Evolutionary conservation across 2,113 vertebrate species (phyloP).

Genomic region (Meriones unguiculatus): DNA sequence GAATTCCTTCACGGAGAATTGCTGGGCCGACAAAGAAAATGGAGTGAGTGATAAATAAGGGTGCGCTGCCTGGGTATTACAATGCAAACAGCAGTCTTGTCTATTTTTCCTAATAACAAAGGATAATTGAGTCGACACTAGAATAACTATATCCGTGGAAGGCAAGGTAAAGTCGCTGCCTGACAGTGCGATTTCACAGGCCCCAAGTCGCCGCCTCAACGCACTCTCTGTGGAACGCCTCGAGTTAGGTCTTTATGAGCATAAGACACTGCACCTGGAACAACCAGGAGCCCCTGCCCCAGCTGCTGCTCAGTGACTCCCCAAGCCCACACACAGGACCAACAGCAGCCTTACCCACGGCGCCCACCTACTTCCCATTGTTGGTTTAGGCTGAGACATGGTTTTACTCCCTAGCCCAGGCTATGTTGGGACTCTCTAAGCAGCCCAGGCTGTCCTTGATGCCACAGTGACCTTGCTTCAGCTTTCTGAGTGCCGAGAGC

Average conservation of each 20-base stretch:
- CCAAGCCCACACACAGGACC: background rate
- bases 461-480: background rate
- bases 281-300: constrained; percentile 17
- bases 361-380: background rate
- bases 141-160: constrained; percentile 6
- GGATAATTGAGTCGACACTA: background rate
- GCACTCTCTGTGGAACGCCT: constrained; percentile 11
- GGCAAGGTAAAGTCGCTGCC: background rate
- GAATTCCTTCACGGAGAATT: constrained; percentile 99
- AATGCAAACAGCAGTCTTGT: constrained; percentile 35
- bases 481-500: background rate
- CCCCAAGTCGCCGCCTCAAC: background rate
- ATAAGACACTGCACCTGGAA: constrained; percentile 5
- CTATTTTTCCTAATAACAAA: constrained; percentile 27
- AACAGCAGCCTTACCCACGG: background rate
- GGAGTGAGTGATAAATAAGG: constrained; percentile 72
- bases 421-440: background rate
- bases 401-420: background rate
- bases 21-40: constrained; percentile 87
- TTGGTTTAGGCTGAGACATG: background rate
- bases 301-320: background rate
- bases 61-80: background rate
- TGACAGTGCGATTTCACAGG: constrained; percentile 1
- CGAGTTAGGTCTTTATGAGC: background rate
- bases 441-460: background rate